phyloP scores from a whole-genome alignment of 1,140 invertebrate species.

The Daktulosphaira vitifoliae region DNA sequence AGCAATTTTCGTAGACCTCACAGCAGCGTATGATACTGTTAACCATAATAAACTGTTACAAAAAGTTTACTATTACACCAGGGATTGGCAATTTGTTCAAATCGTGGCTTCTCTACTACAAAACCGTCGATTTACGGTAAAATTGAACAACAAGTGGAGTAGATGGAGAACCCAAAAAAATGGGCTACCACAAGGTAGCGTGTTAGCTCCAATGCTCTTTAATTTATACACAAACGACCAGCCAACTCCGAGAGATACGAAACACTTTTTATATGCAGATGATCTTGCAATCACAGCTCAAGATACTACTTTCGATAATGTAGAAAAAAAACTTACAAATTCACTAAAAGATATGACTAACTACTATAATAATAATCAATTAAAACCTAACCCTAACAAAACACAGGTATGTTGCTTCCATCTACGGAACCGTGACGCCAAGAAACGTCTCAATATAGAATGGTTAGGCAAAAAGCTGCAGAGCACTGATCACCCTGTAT shows the following conservation, averaged over 20 bases:
- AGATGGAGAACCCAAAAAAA: too few species aligned
- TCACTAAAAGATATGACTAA: not conserved
- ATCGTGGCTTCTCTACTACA: conserved; percentile 16
- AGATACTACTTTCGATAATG: too few species aligned
- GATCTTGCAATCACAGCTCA: too few species aligned
- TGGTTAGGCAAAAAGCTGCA: not conserved
- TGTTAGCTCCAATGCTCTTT: too few species aligned
- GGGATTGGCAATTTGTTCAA: not conserved
- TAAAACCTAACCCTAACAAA: conserved; percentile 10
- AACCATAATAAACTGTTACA: conserved; percentile 18
- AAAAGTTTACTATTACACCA: not conserved
- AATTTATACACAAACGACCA: too few species aligned
- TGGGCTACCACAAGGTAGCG: too few species aligned
- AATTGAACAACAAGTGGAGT: conserved; percentile 15
- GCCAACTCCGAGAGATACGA: too few species aligned
- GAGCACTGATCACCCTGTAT: conserved; percentile 3
- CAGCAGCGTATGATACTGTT: too few species aligned
- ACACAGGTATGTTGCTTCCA: too few species aligned
- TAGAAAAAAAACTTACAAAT: conserved; percentile 1
- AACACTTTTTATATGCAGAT: too few species aligned
- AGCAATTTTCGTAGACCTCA: too few species aligned
- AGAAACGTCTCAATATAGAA: too few species aligned
- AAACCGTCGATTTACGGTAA: conserved; percentile 23
- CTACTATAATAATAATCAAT: conserved; percentile 5
- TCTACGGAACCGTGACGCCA: not conserved